These are phyloP conservation scores for Bombus difficillimus DNA, from an alignment of 1,140 invertebrate genomes.

Conservation along the genomic window DNA sequence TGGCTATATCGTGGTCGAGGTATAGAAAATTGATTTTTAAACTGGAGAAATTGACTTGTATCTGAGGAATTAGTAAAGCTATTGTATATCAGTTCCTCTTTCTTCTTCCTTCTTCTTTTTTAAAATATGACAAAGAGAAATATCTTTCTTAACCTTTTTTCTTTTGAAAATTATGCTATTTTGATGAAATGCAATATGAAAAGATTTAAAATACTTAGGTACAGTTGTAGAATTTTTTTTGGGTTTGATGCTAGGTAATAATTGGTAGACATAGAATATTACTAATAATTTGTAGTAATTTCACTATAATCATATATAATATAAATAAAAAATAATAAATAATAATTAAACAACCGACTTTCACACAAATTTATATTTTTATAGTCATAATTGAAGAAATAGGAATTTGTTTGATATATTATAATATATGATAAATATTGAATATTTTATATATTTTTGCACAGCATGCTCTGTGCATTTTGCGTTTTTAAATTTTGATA, in stretches of 20 bases:
- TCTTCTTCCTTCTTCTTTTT: too few species aligned
- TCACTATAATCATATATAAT: background rate
- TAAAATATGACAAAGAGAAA: too few species aligned
- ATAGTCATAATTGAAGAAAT: too few species aligned
- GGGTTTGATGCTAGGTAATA: background rate
- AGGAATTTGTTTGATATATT: too few species aligned
- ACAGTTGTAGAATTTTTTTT: background rate
- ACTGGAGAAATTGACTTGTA: background rate
- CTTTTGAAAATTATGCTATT: background rate
- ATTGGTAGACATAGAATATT: background rate
- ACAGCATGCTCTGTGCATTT: too few species aligned
- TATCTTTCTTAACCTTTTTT: too few species aligned
- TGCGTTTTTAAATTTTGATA: background rate
- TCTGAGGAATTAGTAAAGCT: too few species aligned
- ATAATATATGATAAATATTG: too few species aligned
- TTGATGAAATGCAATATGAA: background rate
- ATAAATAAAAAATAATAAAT: too few species aligned
- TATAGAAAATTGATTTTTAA: slow-evolving; percentile 19
- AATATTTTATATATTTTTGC: too few species aligned
- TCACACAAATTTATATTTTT: background rate
- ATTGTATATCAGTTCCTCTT: background rate
- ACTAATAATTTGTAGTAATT: background rate
- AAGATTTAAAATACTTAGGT: background rate
- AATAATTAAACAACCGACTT: too few species aligned
- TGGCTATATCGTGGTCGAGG: background rate